Conservation (phyloP, 2,888 invertebrate species). For the Halictus quadricinctus region DNA sequence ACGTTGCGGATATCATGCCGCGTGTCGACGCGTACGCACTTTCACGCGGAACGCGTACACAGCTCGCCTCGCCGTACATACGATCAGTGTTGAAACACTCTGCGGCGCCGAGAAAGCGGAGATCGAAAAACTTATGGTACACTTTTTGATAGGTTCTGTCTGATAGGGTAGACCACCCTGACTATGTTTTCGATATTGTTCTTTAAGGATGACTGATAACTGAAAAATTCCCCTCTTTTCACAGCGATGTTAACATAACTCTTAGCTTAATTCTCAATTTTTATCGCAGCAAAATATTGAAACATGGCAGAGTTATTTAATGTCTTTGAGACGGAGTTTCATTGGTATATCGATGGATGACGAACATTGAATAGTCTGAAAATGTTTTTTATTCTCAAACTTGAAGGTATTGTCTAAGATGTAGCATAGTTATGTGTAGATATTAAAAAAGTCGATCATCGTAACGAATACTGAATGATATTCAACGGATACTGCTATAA, state of each 20-base stretch:
- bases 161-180: neutral
- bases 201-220: neutral
- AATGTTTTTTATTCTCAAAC: no score
- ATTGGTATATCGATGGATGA: no score
- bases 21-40: constrained; percentile 61
- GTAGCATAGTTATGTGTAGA: no score
- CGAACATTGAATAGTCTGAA: no score
- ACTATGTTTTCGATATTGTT: neutral
- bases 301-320: neutral
- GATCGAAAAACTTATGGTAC: neutral
- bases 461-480: no score
- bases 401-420: no score
- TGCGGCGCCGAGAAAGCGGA: neutral
- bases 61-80: neutral
- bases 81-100: constrained; percentile 2
- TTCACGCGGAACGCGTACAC: constrained; percentile 56
- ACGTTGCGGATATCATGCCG: constrained; percentile 64
- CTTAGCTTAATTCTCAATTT: neutral
- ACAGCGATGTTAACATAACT: neutral
- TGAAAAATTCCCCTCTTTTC: neutral
- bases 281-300: neutral
- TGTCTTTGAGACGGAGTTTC: no score
- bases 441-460: no score
- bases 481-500: no score
- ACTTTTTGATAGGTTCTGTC: neutral